Conservation (phyloP, 2,797 vertebrate genomes). For the Danio tinwini region DNA sequence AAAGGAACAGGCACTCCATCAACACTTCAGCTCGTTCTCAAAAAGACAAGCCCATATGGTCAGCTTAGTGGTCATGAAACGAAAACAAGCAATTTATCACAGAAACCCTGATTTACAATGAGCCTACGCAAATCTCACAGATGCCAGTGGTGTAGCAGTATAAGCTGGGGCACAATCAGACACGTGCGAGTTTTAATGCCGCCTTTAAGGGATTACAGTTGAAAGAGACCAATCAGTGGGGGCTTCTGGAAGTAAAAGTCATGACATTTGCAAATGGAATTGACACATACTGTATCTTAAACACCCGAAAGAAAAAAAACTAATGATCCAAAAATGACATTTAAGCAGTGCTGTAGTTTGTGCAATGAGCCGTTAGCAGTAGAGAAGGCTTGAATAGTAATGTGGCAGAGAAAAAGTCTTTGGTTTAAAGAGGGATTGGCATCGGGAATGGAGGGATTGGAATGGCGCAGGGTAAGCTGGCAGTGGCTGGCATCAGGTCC, state of each 20-base stretch:
- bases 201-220: slow-evolving; percentile 37
- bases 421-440: slow-evolving; percentile 34
- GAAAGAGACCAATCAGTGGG: slow-evolving; percentile 42
- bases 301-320: slow-evolving; percentile 15
- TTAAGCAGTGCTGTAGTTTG: slow-evolving; percentile 7
- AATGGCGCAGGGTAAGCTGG: slow-evolving; percentile 38
- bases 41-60: slow-evolving; percentile 1
- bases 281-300: slow-evolving; percentile 43
- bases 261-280: slow-evolving; percentile 42
- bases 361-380: slow-evolving; percentile 23
- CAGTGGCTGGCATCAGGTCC: slow-evolving; percentile 44
- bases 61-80: slow-evolving; percentile 4
- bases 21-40: not conserved
- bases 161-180: slow-evolving; percentile 24
- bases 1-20: not conserved
- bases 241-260: slow-evolving; percentile 37
- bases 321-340: slow-evolving; percentile 33
- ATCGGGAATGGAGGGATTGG: slow-evolving; percentile 22
- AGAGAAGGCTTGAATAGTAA: slow-evolving; percentile 36
- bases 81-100: slow-evolving; percentile 13
- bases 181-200: slow-evolving; percentile 2
- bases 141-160: slow-evolving; percentile 6
- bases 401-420: slow-evolving; percentile 27
- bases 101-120: slow-evolving; percentile 28
- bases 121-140: slow-evolving; percentile 30